A percentile compares a stretch with the other conserved stretches of the same genome.
Conservation (phyloP, 2,888 invertebrate genomes). For the Athrips mouffetella region DNA sequence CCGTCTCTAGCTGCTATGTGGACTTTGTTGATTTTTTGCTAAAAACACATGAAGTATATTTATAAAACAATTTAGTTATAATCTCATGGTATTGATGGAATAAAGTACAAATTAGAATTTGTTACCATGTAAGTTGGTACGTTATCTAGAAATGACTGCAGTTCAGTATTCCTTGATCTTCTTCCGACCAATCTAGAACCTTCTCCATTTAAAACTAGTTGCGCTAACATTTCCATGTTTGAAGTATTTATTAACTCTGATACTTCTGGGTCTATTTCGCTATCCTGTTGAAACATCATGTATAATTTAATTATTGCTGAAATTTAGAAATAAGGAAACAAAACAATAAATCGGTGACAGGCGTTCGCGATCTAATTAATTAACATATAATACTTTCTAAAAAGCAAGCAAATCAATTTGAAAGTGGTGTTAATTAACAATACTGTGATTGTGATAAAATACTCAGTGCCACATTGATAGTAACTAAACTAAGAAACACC, state of each 20-base stretch:
- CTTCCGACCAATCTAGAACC: slow-evolving; percentile 86
- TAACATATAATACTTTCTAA: slow-evolving; percentile 58
- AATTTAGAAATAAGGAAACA: background rate
- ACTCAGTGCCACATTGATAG: slow-evolving; percentile 68
- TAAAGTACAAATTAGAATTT: too few species aligned
- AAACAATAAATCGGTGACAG: slow-evolving; percentile 27
- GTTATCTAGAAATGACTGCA: slow-evolving; percentile 92
- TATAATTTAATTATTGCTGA: background rate
- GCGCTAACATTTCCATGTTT: slow-evolving; percentile 93
- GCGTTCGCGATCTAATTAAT: slow-evolving; percentile 49
- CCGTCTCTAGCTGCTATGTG: slow-evolving; percentile 92
- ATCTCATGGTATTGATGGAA: too few species aligned
- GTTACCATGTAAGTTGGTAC: slow-evolving; percentile 92
- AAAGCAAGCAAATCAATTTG: slow-evolving; percentile 73
- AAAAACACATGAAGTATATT: slow-evolving; percentile 29
- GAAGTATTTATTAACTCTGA: slow-evolving; percentile 83
- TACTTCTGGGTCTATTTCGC: slow-evolving; percentile 81
- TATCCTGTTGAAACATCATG: slow-evolving; percentile 50
- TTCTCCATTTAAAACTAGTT: slow-evolving; percentile 92
- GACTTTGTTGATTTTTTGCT: slow-evolving; percentile 94
- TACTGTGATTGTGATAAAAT: slow-evolving; percentile 59
- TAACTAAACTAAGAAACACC: slow-evolving; percentile 63
- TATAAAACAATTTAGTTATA: background rate
- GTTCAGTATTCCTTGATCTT: slow-evolving; percentile 84
- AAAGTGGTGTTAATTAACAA: slow-evolving; percentile 60